Evolutionary conservation across 2,797 vertebrate species (phyloP), one percentile per base, ranked within the genome.

Genomic region (Mallotus villosus): DNA sequence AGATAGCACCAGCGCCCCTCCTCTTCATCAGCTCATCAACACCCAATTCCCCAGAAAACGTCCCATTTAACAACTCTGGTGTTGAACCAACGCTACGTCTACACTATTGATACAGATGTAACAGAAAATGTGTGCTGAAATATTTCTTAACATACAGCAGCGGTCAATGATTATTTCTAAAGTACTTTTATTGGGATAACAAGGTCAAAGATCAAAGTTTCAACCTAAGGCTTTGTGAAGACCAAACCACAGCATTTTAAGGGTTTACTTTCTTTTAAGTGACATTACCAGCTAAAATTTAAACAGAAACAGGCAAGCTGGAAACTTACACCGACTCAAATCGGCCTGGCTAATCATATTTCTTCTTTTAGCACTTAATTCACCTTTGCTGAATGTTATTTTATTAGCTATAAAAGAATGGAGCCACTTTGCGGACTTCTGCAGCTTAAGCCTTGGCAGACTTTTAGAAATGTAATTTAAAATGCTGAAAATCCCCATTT

Each of bases 11-110:
- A 84, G 81, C 83, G 82, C 9, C 82, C 85, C 85, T 91, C 86
- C 87, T 90, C 89, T 91, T 92, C 88, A 90, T 88, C 91, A 91
- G 91, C 82, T 91, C 89, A 92, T 91, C 90, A 91, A 91, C 90
- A 91, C 90, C 86, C 87, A 90, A 90, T 92, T 88, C 89, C 83
- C 88, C 82, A 81, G 86, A 92, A 91, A 90, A 91, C 86, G 85
- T 84, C 53, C 85, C 81, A 71, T 90, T 91, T 91, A 90, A 88
- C 87, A 88, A 78, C 68, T 87, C 68, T 16, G 49, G 76, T 67
- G 79, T 76, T 78, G 83, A 55, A 55, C 51, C 4, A 55, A n/a
- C 51, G 51, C 19, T 55, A 55, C 17, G 6, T 55, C 51, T 55
- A n/a, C 51, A 55, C 16, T 55, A 55, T 55, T 55, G 51, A 55